Conservation (phyloP, 1,140 invertebrate genomes). For the Oedothorax gibbosus region DNA sequence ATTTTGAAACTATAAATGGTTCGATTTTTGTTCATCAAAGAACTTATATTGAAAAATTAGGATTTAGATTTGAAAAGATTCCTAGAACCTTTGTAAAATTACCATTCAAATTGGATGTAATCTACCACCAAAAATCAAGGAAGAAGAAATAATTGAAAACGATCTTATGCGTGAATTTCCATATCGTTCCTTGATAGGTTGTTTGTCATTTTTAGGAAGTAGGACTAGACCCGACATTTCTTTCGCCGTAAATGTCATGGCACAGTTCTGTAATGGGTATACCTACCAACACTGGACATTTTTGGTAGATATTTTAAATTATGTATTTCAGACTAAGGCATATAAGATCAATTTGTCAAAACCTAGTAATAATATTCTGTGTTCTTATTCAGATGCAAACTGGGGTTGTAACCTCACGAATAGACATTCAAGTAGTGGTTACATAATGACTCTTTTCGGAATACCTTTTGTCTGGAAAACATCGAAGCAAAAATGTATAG, state of each 20-base stretch:
- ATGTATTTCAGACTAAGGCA: neutral
- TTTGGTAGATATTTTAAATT: neutral
- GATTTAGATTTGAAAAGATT: too few relatives aligned
- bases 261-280: slow-evolving; percentile 1
- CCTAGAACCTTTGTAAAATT: too few relatives aligned
- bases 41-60: too few relatives aligned
- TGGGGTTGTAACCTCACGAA: too few relatives aligned
- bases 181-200: neutral
- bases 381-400: too few relatives aligned
- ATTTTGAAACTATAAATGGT: too few relatives aligned
- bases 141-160: neutral
- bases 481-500: neutral
- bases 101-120: too few relatives aligned
- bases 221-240: slow-evolving; percentile 8
- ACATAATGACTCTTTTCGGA: neutral
- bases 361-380: neutral
- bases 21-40: too few relatives aligned
- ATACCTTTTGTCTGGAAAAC: slow-evolving; percentile 3
- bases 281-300: neutral
- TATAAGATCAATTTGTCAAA: neutral
- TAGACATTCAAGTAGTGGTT: slow-evolving; percentile 17
- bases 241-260: neutral
- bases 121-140: too few relatives aligned
- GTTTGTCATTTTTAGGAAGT: slow-evolving; percentile 5
- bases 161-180: neutral